Base-by-base conservation (phyloP, 2,113 vertebrate species). In the Nicator chloris region DNA sequence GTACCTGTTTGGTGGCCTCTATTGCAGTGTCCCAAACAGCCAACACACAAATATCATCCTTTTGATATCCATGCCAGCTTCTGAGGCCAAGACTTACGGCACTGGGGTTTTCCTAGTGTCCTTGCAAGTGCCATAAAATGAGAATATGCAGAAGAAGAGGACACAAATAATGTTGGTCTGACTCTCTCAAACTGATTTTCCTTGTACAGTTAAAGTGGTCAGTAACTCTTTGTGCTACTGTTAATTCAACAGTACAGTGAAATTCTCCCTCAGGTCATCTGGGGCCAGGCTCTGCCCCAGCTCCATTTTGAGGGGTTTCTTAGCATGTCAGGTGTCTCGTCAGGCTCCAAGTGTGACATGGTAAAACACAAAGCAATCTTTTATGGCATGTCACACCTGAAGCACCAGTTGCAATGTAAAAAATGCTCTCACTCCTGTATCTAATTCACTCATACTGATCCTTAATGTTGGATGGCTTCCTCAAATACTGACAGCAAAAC, bases 331-430 rank as follows among this genome's bases (percentile, higher is more conserved):
- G 28, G 22, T 7, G 30, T 33, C 50, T 79, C 0, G 0, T 69
- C 15, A 39, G 63, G 40, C 71, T 65, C 33, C 42, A 23, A 3
- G 50, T 11, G 42, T 0, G 1, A 22, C 4, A 4, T 2, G 18
- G 35, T 13, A 28, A 73, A 69, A 35, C 79, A 66, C 1, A 4
- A 27, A 65, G 45, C 23, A 20, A 0, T 26, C 6, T 47, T 76
- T 44, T 39, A 13, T 10, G 5, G 45, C 0, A 0, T 28, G 50
- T 50, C 70, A 82, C 57, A 50, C 45, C 39, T 18, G 33, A 57
- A 76, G 75, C 57, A 53, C 61, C 49, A 11, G 11, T 4, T 53
- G 78, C 69, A 40, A 9, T 30, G 35, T 33, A 30, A 61, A 60
- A 30, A 61, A 60, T 68, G 21, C 23, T 86, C 71, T 50, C 22